Evolutionary conservation across 1,140 invertebrate genomes (phyloP), one percentile per base, ranked within the genome.

Genomic region (Trypoxylus dichotomus): DNA sequence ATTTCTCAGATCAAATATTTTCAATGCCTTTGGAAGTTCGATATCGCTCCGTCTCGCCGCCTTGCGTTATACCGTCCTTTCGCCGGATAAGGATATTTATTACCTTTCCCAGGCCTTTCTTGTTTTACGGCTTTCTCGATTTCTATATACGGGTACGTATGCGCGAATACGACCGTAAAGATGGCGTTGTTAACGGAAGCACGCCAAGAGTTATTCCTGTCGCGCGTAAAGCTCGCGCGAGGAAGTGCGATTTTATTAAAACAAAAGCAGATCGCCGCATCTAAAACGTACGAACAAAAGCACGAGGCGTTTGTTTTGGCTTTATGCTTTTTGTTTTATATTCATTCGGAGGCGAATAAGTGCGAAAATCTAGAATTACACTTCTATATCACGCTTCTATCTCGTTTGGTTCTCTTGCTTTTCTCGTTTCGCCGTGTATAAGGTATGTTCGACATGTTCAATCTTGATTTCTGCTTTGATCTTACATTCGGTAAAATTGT

Each of bases 1-100:
- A 73, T 73, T 73, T 73, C 71, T 73, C 8, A 25, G 71, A 73
- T 73, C 71, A 73, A 73, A 73, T 73, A 73, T 73, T 73, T 73
- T 73, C 71, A 73, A 73, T 37, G 37, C 71, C 71, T 73, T 73
- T 63, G n/a, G 71, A 37, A 73, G 71, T 73, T 73, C 13, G 71
- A 73, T 63, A 63, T 63, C 58, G 58, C 8, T 5, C 8, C 15
- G n/a, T n/a, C n/a, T n/a, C n/a, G n/a, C n/a, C n/a, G n/a, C n/a
- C n/a, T n/a, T n/a, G 8, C 71, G 71, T 32, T 73, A 37, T 2
- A 37, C 6, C 2, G 32, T 32, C 32, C 32, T 32, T 32, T 32
- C 32, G 2, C n/a, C 13, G 24, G 71, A 73, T 73, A 73, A 73
- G 71, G 27, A 73, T 73, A 73, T 73, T 73, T 73, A 73, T 73